A percentile compares a stretch with the other conserved stretches of the same genome.
Conservation (phyloP, 2,797 vertebrate species). For the Delichon dasypus region DNA sequence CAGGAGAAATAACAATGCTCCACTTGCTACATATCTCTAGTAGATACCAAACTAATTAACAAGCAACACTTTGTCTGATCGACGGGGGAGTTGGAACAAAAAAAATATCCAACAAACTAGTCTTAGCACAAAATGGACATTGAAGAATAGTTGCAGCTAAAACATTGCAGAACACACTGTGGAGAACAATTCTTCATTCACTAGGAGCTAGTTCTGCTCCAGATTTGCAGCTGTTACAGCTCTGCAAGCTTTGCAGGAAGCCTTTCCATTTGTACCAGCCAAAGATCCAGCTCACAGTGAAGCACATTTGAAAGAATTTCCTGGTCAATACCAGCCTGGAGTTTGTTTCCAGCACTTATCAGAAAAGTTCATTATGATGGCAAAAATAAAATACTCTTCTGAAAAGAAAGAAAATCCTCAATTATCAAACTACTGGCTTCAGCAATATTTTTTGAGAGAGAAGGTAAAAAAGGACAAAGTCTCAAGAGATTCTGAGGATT, state of each 20-base stretch:
- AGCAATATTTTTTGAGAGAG: not conserved
- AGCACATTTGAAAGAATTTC: not conserved
- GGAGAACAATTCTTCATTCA: not conserved
- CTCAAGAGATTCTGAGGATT: slow-evolving; percentile 1
- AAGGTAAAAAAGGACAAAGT: not conserved
- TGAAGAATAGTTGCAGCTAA: not conserved
- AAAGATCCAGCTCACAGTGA: not conserved
- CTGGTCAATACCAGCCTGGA: not conserved
- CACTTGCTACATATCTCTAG: not conserved
- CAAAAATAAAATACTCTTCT: not conserved
- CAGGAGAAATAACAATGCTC: not conserved
- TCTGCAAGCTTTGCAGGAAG: not conserved
- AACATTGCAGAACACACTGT: not conserved
- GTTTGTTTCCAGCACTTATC: not conserved
- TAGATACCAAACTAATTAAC: not conserved
- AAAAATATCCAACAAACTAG: not conserved
- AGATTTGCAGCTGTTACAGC: not conserved
- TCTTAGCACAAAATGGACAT: not conserved
- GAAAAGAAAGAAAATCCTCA: not conserved
- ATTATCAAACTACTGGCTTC: not conserved
- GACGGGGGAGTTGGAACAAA: not conserved
- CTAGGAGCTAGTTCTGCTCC: not conserved
- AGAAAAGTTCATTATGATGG: not conserved
- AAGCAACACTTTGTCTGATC: not conserved
- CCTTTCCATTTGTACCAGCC: not conserved